These are phyloP conservation scores for Hydriomena furcata DNA, from an alignment of 2,888 invertebrate species.

Conservation along the genomic window DNA sequence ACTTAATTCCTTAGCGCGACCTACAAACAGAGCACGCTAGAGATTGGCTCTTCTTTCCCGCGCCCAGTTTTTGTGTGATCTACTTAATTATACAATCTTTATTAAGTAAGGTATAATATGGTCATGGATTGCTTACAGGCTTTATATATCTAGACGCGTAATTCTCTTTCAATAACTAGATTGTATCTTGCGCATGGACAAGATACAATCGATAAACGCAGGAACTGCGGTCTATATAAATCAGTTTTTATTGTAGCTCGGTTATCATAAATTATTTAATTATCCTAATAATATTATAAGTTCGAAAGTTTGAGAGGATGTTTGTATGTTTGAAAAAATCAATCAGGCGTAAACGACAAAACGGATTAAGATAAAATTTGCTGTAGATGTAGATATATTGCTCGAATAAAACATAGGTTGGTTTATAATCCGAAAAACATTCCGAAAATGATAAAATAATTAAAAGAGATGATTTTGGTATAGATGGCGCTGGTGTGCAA, in stretches of 20 bases:
- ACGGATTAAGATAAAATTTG: too few relatives aligned
- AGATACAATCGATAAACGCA: background rate
- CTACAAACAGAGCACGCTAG: constrained; percentile 8
- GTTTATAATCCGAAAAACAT: too few relatives aligned
- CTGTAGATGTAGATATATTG: too few relatives aligned
- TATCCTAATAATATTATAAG: too few relatives aligned
- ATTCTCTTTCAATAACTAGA: constrained; percentile 5
- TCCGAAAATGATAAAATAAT: too few relatives aligned
- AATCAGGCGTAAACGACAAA: too few relatives aligned
- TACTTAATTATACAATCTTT: constrained; percentile 35
- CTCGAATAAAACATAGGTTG: too few relatives aligned
- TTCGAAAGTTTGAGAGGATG: too few relatives aligned
- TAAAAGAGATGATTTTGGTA: too few relatives aligned
- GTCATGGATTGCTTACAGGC: constrained; percentile 22
- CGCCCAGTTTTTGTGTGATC: constrained; percentile 23
- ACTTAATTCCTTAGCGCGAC: constrained; percentile 6
- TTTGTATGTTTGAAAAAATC: too few relatives aligned
- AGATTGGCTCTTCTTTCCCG: constrained; percentile 13
- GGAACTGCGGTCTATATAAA: constrained; percentile 5
- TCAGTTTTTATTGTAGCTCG: constrained; percentile 12
- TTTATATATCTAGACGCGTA: constrained; percentile 22
- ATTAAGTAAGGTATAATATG: constrained; percentile 12
- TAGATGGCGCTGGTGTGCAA: too few relatives aligned
- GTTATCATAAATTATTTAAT: background rate
- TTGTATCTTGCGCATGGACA: background rate